Base-by-base conservation (phyloP, 2,797 vertebrate species). In the Clarias platycephalus region DNA sequence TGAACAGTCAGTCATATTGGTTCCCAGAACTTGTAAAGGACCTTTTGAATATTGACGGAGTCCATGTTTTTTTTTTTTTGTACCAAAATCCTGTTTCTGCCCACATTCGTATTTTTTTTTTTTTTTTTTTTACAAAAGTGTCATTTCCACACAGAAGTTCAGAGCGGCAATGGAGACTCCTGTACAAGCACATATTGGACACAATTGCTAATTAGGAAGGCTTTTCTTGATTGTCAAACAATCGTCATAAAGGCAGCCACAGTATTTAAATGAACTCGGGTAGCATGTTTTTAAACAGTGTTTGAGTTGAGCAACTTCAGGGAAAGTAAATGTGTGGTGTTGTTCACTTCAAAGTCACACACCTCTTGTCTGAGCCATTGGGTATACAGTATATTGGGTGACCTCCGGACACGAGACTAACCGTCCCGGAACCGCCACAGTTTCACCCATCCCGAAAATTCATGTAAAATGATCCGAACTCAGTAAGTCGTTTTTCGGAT, bases 361-460 rank as follows among this genome's bases (percentile, higher is more conserved):
- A 16, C 34, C 67, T 37, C 22, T 86, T 86, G 88, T 49, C 76
- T 89, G 92, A 92, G 89, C 91, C 90, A 88, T 74, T 82, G 85
- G 93, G 80, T 91, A 93, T 94, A n/a, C n/a, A n/a, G n/a, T n/a
- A 90, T 91, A 93, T 94, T 89, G 40, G 40, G 40, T 49, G 12
- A 49, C 12, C 44, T 49, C 44, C 2, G 12, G 12, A 49, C 44
- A 8, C 44, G 0, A 49, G 44, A 49, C 10, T 49, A 49, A 49
- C 2, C 12, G 44, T 49, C 44, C 44, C 44, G 13, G 44, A 49
- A 49, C 44, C 44, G 44, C 12, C 44, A 2, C 10, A 53, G 49
- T 13, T 53, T 12, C 49, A 49, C 49, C 49, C 49, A 3, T 3
- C 2, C 12, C 12, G 49, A 53, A 49, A 49, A 49, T 13, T 3